Base-by-base conservation (phyloP, 2,888 invertebrate genomes). In the Polyommatus iphigenia region DNA sequence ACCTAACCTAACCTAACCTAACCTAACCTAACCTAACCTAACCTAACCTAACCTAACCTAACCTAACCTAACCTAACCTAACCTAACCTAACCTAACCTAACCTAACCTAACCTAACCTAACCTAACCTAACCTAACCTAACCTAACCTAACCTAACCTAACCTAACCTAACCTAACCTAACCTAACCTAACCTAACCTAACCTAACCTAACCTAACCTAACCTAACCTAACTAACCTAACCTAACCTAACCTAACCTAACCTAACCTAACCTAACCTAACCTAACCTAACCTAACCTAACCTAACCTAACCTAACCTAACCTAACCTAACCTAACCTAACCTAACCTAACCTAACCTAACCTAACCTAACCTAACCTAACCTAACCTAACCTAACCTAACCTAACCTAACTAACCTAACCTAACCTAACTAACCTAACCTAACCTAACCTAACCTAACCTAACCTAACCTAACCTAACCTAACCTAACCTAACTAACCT, bases 251-350 rank as follows among this genome's bases (percentile, higher is more conserved):
- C 41, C 41, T 41, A 41, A 41, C 41, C 41, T 79, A 78, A 78
- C 78, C 78, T 80, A 79, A 79, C 79, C 79, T 79, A 80, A 80
- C 79, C 81, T 81, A 81, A 80, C 80, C 81, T 80, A 81, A 80
- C 81, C 80, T 80, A 79, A 79, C 81, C 81, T 80, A 79, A 79
- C 79, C 78, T 78, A 79, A 80, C 79, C 79, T 80, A 81, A 80
- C 81, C 80, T 79, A 80, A 80, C 81, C 81, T 81, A 82, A 82
- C 81, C 81, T 81, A 82, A 81, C 81, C 81, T 82, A 81, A 81
- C 81, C 82, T 82, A 81, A 82, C 81, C 82, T 81, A 82, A 82
- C 81, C 81, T 81, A 82, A 81, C 82, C 82, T 81, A 81, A 82
- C 82, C 81, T 82, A 81, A 82, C 82, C 82, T 81, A 82, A 82